Evolutionary conservation across 2,797 vertebrate genomes (phyloP).

Genomic region (Ptychobarbus kaznakovi): DNA sequence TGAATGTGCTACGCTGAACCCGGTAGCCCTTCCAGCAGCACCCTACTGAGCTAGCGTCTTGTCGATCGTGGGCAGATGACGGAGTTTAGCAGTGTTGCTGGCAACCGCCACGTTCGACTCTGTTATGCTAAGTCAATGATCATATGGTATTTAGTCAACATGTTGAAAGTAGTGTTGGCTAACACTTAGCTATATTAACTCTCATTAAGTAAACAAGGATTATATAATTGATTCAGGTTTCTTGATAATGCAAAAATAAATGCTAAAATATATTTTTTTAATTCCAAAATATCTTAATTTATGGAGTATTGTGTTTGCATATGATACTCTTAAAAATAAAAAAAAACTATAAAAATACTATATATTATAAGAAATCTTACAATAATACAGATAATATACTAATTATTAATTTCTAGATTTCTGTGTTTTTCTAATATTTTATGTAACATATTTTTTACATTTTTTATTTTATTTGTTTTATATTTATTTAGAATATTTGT

Average conservation of each 20-base stretch:
- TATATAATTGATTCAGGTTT: background rate
- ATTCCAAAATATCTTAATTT: too few relatives aligned
- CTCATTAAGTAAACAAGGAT: background rate
- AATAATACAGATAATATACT: background rate
- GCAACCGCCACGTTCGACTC: background rate
- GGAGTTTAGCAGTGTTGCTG: slow-evolving; percentile 26
- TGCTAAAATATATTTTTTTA: background rate
- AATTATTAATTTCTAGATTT: too few relatives aligned
- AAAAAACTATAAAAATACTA: too few relatives aligned
- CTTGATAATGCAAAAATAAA: background rate
- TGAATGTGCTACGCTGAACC: slow-evolving; percentile 35
- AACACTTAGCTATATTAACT: background rate
- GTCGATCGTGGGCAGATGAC: slow-evolving; percentile 36
- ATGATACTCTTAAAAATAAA: too few relatives aligned
- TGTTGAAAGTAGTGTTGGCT: slow-evolving; percentile 9
- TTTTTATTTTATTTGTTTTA: background rate
- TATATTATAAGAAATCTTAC: background rate
- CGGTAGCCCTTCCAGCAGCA: slow-evolving; percentile 21
- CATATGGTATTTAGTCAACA: slow-evolving; percentile 36
- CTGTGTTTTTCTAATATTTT: background rate
- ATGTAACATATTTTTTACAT: background rate
- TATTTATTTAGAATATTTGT: background rate
- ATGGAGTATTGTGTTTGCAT: background rate
- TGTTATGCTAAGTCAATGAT: slow-evolving; percentile 11
- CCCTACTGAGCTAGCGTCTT: slow-evolving; percentile 18